Evolutionary conservation across 2,797 vertebrate genomes (phyloP).

Genomic region (Megalops cyprinoides): DNA sequence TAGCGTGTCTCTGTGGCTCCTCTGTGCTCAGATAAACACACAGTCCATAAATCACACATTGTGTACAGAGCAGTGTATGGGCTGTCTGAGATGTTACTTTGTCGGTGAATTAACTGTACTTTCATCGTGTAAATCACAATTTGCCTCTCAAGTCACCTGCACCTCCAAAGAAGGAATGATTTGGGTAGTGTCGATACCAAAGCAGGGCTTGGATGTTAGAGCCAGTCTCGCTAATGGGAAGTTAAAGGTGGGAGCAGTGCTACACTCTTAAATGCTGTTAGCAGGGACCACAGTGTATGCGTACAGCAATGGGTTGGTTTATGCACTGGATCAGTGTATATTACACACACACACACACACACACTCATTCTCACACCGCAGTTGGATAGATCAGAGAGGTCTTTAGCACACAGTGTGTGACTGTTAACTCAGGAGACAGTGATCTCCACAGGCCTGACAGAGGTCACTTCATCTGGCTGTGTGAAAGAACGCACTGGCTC

Average conservation of each 20-base stretch:
- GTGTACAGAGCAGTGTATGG: not conserved
- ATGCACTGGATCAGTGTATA: not conserved
- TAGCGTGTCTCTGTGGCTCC: conserved; percentile 5
- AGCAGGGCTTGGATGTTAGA: no score
- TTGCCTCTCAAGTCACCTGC: not conserved
- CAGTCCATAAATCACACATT: not conserved
- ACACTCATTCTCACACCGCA: no score
- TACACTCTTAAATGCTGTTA: not conserved
- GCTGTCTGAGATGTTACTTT: not conserved
- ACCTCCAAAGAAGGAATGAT: not conserved
- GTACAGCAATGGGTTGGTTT: not conserved
- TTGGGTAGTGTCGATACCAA: not conserved
- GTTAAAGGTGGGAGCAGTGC: not conserved
- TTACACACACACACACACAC: not conserved
- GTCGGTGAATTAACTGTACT: conserved; percentile 11
- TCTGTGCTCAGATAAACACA: not conserved
- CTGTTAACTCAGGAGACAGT: not conserved
- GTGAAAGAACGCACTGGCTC: not conserved
- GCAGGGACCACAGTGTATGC: not conserved
- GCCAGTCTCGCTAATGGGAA: not conserved
- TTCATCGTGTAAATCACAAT: not conserved
- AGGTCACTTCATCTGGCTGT: conserved; percentile 16
- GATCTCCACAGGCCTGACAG: not conserved
- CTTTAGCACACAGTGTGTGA: conserved; percentile 12
- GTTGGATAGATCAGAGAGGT: conserved; percentile 10